Conservation (phyloP, 2,797 vertebrate species). For the Meda fulgida region DNA sequence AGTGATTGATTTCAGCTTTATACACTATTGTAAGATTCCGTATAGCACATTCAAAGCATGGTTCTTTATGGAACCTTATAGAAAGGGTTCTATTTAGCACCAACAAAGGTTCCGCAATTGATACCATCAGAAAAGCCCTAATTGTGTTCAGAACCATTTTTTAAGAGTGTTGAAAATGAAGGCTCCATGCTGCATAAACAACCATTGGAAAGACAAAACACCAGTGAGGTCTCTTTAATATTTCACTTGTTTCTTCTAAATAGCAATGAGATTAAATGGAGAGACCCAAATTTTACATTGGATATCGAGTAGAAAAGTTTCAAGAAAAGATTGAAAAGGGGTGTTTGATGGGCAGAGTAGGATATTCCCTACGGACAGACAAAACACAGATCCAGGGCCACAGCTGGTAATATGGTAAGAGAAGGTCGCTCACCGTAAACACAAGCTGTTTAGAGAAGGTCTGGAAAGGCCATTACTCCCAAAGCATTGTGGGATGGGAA, state of each 20-base stretch:
- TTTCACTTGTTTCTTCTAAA: background rate
- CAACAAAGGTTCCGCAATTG: background rate
- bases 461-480: slow-evolving; percentile 80
- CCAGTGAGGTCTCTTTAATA: background rate
- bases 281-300: background rate
- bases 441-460: slow-evolving; percentile 72
- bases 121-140: background rate
- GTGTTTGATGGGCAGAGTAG: slow-evolving; percentile 26
- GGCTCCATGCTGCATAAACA: background rate
- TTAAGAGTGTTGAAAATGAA: background rate
- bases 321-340: background rate
- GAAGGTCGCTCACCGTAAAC: slow-evolving; percentile 80
- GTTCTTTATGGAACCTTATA: background rate
- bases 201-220: background rate
- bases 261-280: background rate
- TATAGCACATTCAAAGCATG: background rate
- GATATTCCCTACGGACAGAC: slow-evolving; percentile 71
- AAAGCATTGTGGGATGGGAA: slow-evolving; percentile 70
- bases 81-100: background rate
- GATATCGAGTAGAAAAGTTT: background rate
- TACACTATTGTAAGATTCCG: background rate
- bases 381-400: slow-evolving; percentile 73
- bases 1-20: background rate
- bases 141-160: background rate
- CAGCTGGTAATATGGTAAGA: slow-evolving; percentile 82